Evolutionary conservation across 2,888 invertebrate genomes (phyloP).

Genomic region (Pinctada fucata): DNA sequence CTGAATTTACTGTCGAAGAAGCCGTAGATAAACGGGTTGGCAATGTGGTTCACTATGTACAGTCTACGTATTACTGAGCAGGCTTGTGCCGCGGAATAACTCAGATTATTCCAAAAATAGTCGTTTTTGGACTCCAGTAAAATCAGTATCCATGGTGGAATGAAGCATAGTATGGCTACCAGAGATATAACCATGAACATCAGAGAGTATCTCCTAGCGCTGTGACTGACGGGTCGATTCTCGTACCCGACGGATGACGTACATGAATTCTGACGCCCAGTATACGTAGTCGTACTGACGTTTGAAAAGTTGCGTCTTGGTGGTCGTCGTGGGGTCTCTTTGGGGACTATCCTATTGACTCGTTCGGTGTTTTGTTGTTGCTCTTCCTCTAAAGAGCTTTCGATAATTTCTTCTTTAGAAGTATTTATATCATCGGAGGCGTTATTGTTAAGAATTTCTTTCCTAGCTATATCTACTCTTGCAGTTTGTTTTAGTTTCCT

Average conservation of each 20-base stretch:
- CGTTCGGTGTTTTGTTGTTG: not conserved
- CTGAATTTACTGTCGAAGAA: conserved; percentile 23
- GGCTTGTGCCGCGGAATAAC: conserved; percentile 7
- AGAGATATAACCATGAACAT: conserved; percentile 29
- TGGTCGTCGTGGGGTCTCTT: not conserved
- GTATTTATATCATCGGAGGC: not conserved
- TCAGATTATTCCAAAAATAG: conserved; percentile 16
- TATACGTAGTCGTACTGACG: not conserved
- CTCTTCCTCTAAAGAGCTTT: not conserved
- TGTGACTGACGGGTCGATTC: not conserved
- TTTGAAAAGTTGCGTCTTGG: not conserved
- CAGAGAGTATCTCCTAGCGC: conserved; percentile 7
- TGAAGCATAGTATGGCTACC: conserved; percentile 25
- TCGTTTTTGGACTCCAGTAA: conserved; percentile 20
- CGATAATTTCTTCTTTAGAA: not conserved
- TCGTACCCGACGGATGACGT: not conserved
- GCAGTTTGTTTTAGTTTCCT: conserved; percentile 4
- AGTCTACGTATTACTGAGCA: conserved; percentile 11
- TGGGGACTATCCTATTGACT: not conserved
- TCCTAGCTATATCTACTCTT: not conserved
- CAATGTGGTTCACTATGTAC: conserved; percentile 29
- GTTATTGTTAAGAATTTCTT: not conserved
- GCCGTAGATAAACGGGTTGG: conserved; percentile 29
- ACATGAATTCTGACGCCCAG: not conserved
- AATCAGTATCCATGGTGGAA: conserved; percentile 25